Evolutionary conservation across 2,797 vertebrate species (phyloP), one percentile per base, ranked within the genome.

Genomic region (Arnoldichthys spilopterus): DNA sequence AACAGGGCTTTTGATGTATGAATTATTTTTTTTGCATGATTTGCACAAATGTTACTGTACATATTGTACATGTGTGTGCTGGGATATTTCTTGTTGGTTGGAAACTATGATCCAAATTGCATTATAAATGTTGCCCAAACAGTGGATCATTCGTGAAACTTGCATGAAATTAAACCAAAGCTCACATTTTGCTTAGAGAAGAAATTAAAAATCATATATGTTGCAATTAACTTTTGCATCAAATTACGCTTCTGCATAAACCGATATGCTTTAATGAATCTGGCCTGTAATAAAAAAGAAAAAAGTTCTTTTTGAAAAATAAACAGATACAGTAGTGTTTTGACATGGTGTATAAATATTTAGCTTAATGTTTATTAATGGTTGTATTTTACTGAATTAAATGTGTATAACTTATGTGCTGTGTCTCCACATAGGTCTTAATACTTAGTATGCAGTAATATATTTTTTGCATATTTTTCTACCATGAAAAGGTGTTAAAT

Each of bases 41-140:
- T 95, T 93, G 92, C 92, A 88, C 91, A 94, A 84, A 68, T 90
- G 92, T 93, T 91, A 94, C 90, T 94, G 95, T 96, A 96, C 96
- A 96, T 96, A 94, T 92, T 96, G 96, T 96, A 97, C 95, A 96
- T 95, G 95, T 94, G 90, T 92, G 93, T 94, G 94, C 95, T 96
- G 93, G 95, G 88, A 96, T 94, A 93, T 92, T 89, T 85, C 90
- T 90, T 91, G 90, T 90, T 89, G 47, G 28, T 51, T 26, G 24
- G 6, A 67, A 45, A 30, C 45, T 30, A 11, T 2, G 11, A 13
- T 24, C n/a, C 6, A 34, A 34, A 20, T 20, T 7, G 0, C 49
- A 51, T 6, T 51, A 40, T 40, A 40, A 40, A 40, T 11, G 49
- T n/a, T n/a, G n/a, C n/a, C n/a, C n/a, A n/a, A n/a, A n/a, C 37